Conservation (phyloP, 2,113 vertebrate genomes). For the Nestor notabilis region DNA sequence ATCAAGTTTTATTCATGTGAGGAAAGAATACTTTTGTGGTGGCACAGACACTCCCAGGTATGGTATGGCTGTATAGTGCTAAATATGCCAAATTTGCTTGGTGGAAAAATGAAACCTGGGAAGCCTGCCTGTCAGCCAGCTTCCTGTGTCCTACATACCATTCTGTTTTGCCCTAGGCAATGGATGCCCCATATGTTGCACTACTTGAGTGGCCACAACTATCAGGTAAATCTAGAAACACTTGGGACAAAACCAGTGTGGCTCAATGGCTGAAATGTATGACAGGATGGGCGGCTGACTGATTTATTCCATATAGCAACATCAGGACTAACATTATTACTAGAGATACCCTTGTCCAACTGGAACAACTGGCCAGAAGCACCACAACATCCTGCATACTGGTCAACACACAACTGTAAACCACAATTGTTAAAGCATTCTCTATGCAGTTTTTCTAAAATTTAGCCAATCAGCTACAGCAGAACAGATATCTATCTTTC, state of each 20-base stretch:
- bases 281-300: background rate
- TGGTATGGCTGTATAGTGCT: background rate
- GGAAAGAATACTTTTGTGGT: background rate
- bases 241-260: background rate
- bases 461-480: background rate
- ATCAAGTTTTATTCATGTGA: background rate
- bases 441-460: background rate
- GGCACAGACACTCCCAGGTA: accelerated
- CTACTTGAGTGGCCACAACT: background rate
- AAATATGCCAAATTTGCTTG: background rate
- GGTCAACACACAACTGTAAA: background rate
- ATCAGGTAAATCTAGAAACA: background rate
- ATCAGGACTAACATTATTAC: background rate
- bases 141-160: background rate
- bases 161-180: background rate
- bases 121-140: background rate
- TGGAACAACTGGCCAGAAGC: background rate
- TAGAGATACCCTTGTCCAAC: accelerated
- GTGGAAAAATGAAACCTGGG: background rate
- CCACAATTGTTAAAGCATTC: background rate
- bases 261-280: background rate
- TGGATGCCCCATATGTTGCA: background rate
- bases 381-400: background rate
- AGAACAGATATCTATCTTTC: background rate
- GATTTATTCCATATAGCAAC: background rate